A percentile compares a stretch with the other conserved stretches of the same genome.
These are phyloP conservation scores for Abscondita cerata DNA, from an alignment of 2,888 invertebrate species.

Conservation along the genomic window DNA sequence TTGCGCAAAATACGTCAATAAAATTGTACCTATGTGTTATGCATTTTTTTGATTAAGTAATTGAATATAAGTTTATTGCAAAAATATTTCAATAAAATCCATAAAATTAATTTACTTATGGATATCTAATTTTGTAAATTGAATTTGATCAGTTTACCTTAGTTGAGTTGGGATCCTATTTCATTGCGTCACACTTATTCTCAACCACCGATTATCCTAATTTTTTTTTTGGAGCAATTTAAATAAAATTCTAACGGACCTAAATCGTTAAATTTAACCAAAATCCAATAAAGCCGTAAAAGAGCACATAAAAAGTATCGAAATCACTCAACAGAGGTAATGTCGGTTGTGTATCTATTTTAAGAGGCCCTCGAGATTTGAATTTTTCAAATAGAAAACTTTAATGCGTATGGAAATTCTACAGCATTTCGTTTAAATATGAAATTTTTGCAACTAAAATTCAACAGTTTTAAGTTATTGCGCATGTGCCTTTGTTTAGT, in stretches of 20 bases:
- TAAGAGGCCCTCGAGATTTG: constrained; percentile 5
- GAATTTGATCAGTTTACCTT: constrained; percentile 7
- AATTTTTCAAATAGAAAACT: background rate
- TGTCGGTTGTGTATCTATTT: constrained; percentile 1
- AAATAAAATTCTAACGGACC: background rate
- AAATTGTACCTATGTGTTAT: too few relatives aligned
- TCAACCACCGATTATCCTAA: background rate
- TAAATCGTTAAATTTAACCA: constrained; percentile 16
- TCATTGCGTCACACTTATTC: constrained; percentile 4
- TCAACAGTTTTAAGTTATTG: background rate
- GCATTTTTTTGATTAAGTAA: too few relatives aligned
- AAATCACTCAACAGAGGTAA: constrained; percentile 8
- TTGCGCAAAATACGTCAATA: too few relatives aligned
- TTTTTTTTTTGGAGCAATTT: constrained; percentile 11
- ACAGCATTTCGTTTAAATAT: background rate
- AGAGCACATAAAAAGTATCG: constrained; percentile 7
- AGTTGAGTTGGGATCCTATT: constrained; percentile 9
- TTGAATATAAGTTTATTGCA: too few relatives aligned
- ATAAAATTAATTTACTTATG: constrained; percentile 19
- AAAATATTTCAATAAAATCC: constrained; percentile 12
- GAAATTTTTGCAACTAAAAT: background rate
- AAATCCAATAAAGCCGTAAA: constrained; percentile 16
- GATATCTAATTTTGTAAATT: constrained; percentile 21
- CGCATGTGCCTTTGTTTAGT: constrained; percentile 2
- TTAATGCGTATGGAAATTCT: background rate